Evolutionary conservation across 2,113 vertebrate species (phyloP), one percentile per base, ranked within the genome.

Genomic region (Toxotes chatareus): DNA sequence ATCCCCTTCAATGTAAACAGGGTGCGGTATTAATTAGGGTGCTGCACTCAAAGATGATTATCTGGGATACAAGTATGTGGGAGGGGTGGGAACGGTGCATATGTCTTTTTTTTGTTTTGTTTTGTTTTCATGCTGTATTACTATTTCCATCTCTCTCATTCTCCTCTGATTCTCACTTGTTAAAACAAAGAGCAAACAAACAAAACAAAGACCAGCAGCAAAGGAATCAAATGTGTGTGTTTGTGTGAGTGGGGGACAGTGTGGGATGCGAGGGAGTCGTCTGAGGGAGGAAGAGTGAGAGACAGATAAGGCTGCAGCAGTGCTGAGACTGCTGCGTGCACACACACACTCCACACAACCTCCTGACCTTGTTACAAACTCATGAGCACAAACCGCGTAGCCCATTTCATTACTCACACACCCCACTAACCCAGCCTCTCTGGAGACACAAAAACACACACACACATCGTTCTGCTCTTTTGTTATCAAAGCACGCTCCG

Each of bases 301-400:
- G 56, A 72, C 62, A 67, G 66, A 73, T 67, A 71, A 73, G 53
- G 38, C 56, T 60, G 69, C 38, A 44, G 63, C 12, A 19, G 40
- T 4, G 53, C 60, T 74, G 47, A 73, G 60, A 71, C 42, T 32
- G 62, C 82, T 69, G 73, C 70, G 67, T 56, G 74, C 38, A 49
- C 46, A 31, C 60, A 68, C 61, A 74, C 44, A 56, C 51, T 27
- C 34, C 46, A 31, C 40, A 21, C 27, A 36, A 69, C 85, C 74
- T 75, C 66, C 67, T 79, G 88, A 91, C 88, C 89, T 87, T 59
- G 77, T 83, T 61, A 81, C 80, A 86, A 82, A 65, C 84, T 82
- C 79, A 82, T 72, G 72, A 78, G 62, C 44, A 4, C 44, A 76
- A 77, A 84, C 67, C 71, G 9, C 68, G 71, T 59, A 55, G 76